A percentile compares a stretch with the other conserved stretches of the same genome.
Conservation (phyloP, 2,797 vertebrate species). For the Alosa sapidissima region DNA sequence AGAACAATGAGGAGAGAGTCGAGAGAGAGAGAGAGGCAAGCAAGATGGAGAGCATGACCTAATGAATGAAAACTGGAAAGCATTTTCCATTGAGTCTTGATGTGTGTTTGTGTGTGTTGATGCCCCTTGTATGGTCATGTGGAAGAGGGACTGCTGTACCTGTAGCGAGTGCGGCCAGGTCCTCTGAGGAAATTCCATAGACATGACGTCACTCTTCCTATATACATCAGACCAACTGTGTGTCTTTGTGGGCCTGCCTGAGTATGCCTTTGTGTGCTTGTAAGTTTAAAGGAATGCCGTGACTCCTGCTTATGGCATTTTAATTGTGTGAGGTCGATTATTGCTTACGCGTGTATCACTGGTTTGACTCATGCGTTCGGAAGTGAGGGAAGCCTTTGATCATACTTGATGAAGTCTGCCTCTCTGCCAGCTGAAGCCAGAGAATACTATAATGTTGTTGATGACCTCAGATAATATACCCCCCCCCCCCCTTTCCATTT, state of each 20-base stretch:
- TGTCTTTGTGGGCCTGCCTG: not conserved
- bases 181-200: not conserved
- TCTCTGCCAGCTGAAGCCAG: not conserved
- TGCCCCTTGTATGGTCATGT: constrained; percentile 2
- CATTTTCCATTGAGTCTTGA: not conserved
- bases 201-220: not conserved
- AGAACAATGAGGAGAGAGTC: not conserved
- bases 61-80: not conserved
- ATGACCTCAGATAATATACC: not conserved
- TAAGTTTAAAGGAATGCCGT: not conserved
- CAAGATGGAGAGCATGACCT: not conserved
- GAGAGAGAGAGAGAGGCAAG: not conserved
- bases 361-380: not conserved
- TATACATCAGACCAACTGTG: not conserved
- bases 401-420: not conserved
- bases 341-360: not conserved
- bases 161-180: not conserved
- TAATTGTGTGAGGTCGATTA: not conserved
- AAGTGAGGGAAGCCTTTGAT: not conserved
- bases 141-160: not conserved
- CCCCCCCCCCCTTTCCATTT: not conserved
- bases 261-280: not conserved
- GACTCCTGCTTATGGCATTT: not conserved
- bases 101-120: not conserved
- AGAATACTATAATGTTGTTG: not conserved